phyloP scores from a whole-genome alignment of 1,140 invertebrate species.

The Riptortus pedestris region DNA sequence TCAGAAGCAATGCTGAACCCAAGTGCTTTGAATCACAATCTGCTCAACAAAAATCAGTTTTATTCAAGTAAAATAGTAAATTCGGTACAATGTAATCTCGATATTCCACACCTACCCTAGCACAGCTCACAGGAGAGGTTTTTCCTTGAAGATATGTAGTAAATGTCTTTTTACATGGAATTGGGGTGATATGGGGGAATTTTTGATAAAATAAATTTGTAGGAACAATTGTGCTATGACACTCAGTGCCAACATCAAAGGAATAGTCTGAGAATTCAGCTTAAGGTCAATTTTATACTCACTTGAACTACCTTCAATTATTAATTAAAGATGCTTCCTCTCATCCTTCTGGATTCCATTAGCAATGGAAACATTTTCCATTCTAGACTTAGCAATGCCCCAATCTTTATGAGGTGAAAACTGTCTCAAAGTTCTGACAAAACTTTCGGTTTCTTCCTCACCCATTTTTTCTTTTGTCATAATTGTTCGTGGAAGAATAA shows the following conservation, averaged over 20 bases:
- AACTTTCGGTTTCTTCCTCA: not conserved
- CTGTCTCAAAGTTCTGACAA: not conserved
- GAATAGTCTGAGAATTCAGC: not conserved
- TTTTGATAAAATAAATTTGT: not conserved
- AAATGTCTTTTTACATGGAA: not conserved
- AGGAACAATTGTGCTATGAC: not conserved
- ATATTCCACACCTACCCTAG: too few species aligned
- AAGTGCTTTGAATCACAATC: not conserved
- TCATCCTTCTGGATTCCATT: not conserved
- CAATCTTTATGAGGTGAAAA: not conserved
- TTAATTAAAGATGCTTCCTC: not conserved
- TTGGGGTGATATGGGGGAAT: not conserved
- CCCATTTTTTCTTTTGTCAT: too few species aligned
- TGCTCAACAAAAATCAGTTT: not conserved
- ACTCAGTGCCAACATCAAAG: not conserved
- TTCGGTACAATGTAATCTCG: too few species aligned
- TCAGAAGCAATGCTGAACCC: not conserved
- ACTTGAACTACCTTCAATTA: too few species aligned
- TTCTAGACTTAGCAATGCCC: not conserved
- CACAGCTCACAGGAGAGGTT: not conserved
- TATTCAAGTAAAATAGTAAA: too few species aligned
- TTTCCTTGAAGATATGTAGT: not conserved
- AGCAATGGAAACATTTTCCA: not conserved
- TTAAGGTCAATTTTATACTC: not conserved
- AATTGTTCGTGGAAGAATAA: too few species aligned